Evolutionary conservation across 1,140 invertebrate species (phyloP), one percentile per base, ranked within the genome.

Genomic region (Drosophila varians): DNA sequence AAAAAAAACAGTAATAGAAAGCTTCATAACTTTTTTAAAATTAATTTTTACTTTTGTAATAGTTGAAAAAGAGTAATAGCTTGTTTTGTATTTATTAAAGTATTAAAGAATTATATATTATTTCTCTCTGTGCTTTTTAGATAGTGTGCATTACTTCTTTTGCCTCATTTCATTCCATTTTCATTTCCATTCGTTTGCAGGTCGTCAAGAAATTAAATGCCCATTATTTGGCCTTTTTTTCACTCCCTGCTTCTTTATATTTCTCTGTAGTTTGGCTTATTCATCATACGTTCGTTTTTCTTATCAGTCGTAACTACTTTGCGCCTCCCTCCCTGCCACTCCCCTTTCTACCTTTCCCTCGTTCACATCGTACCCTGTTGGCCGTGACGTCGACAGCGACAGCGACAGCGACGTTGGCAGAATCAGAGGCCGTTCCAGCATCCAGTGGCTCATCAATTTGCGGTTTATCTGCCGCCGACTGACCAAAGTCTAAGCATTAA

Each of bases 181-280:
- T 49, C 46, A 61, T 55, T 79, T 62, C 53, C 47, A 73, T 78
- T 79, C 49, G 43, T 42, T 70, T 78, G 75, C 53, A 58, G 75
- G 76, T 79, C 61, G 58, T 71, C 76, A 79, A 56, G 71, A 79
- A 65, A 75, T 80, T 65, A 79, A 79, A 75, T 75, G 51, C 65
- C 70, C 71, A 55, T 74, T 79, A 74, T 68, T 74, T 53, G 48
- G 55, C 42, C 31, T 38, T 68, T 51, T 54, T 62, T 57, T 68
- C 26, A 34, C 40, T 9, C 11, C 51, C 40, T 28, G 14, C 16
- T 70, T 69, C 42, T 40, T 53, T 26, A 31, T 21, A 11, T 68
- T 26, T n/a, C 40, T 25, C 23, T 28, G 38, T 11, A 25, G 61
- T 64, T 38, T 38, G 60, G 60, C 61, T 64, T 64, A 64, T 61